Base-by-base conservation (phyloP, 2,888 invertebrate species). In the Saturnia pavonia region DNA sequence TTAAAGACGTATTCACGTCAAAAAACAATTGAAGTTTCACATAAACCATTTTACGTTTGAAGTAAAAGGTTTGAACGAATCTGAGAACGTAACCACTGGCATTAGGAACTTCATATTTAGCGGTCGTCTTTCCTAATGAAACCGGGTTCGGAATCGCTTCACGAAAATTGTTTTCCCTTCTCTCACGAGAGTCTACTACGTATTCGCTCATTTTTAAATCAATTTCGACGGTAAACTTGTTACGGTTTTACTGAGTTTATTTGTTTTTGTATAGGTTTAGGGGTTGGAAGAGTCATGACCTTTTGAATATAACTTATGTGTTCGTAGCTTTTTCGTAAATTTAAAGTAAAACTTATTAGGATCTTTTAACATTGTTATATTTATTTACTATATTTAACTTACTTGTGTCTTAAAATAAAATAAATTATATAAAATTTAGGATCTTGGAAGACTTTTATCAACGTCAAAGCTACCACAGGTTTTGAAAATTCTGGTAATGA, bases 171-270 rank as follows among this genome's bases (percentile, higher is more conserved):
- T 25, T 27, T 45, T n/a, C 34, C 45, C 48, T 40, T 34, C 65
- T 34, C 45, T n/a, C 25, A 48, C 42, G 69, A 65, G 69, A 69
- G 48, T 27, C 48, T 7, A 69, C 63, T 69, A 69, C 48, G 22
- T 34, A 69, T 45, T 63, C 45, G 34, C 19, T 63, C 14, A 27
- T 43, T 63, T 63, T 69, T 65, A 65, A 69, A 69, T 69, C 45
- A 69, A 63, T 48, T 69, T 54, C 40, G 27, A n/a, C 27, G 16
- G 22, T 16, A 25, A 63, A 1, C 11, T 48, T 34, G 48, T 43
- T 22, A 48, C 63, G 22, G 63, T n/a, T 48, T 65, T 69, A 48
- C 27, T n/a, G 65, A 48, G 16, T 65, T 65, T 51, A 48, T 34
- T 69, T 43, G 54, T 69, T 48, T n/a, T 25, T 34, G 54, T 19